phyloP scores from a whole-genome alignment of 2,888 invertebrate species.

The Acrobasis repandana region DNA sequence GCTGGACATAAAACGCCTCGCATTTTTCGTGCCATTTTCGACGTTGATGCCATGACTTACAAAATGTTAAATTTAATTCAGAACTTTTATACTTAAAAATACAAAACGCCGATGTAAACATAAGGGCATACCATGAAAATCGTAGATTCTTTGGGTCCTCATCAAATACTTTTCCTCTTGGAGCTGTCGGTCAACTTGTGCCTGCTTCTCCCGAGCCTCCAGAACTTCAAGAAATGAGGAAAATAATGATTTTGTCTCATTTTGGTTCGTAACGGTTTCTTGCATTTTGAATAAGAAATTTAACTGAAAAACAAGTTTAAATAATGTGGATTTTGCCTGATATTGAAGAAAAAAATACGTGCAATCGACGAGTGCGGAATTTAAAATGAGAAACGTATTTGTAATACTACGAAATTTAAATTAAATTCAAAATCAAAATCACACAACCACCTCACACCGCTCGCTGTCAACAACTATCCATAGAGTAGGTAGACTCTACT shows the following conservation, averaged over 20 bases:
- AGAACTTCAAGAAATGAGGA: constrained; percentile 70
- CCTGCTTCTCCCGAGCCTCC: constrained; percentile 67
- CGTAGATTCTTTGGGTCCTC: constrained; percentile 73
- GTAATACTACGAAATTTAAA: constrained; percentile 42
- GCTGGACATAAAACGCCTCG: neutral
- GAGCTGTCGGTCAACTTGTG: constrained; percentile 63
- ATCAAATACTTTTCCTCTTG: constrained; percentile 72
- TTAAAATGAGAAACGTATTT: neutral
- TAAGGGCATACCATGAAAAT: constrained; percentile 65
- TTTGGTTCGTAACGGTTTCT: constrained; percentile 77
- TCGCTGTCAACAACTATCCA: constrained; percentile 55
- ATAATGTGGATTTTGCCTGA: neutral
- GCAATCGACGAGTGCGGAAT: neutral
- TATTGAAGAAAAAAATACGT: neutral
- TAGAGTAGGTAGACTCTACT: neutral
- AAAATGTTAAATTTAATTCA: neutral
- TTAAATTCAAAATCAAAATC: constrained; percentile 55
- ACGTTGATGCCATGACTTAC: neutral
- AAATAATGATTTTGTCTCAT: constrained; percentile 72
- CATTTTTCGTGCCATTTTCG: no score
- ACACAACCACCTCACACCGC: constrained; percentile 45
- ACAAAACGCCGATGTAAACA: constrained; percentile 29
- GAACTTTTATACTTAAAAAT: constrained; percentile 5
- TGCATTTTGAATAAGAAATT: constrained; percentile 62
- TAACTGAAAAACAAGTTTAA: constrained; percentile 23